phyloP scores from a whole-genome alignment of 2,113 vertebrate genomes.

The Phalacrocorax aristotelis region DNA sequence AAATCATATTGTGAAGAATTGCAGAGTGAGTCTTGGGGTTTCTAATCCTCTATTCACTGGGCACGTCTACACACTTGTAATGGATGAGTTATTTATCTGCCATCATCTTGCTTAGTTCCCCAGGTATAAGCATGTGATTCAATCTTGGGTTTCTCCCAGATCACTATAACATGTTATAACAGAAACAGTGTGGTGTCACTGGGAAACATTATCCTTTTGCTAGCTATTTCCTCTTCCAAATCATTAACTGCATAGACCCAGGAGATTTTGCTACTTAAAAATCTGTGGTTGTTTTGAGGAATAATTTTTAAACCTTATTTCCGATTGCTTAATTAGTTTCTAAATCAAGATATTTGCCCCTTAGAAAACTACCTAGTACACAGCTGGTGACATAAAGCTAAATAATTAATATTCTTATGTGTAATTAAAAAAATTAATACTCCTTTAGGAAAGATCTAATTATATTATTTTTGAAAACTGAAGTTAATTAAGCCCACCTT shows the following conservation, averaged over 20 bases:
- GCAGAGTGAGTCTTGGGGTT: background rate
- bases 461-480: background rate
- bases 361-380: conserved; percentile 1
- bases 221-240: background rate
- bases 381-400: conserved; percentile 40
- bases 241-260: background rate
- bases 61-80: background rate
- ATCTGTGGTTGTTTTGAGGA: background rate
- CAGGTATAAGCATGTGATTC: background rate
- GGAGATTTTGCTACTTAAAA: background rate
- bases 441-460: conserved; percentile 30
- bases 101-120: background rate
- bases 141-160: background rate
- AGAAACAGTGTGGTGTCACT: background rate
- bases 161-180: background rate
- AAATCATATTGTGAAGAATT: background rate
- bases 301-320: conserved; percentile 35
- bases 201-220: background rate
- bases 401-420: conserved; percentile 47
- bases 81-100: background rate
- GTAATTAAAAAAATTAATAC: conserved; percentile 25
- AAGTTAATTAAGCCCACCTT: conserved; percentile 24
- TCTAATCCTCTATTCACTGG: background rate
- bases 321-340: conserved; percentile 56
- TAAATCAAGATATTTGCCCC: conserved; percentile 26